These are phyloP conservation scores for Sipunculus nudus DNA, from an alignment of 2,888 invertebrate genomes.

Conservation along the genomic window DNA sequence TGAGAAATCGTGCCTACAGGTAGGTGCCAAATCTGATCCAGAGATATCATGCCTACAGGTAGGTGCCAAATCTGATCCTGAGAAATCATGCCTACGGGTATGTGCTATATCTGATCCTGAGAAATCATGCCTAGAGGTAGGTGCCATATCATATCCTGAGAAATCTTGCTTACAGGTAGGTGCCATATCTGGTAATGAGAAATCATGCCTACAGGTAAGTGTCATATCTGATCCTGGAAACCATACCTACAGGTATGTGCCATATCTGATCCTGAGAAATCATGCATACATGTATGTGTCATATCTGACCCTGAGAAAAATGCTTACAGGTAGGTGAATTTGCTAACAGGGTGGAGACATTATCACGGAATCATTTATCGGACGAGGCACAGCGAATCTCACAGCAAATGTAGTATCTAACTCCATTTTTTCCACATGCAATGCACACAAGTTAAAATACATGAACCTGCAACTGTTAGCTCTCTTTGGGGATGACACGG, in stretches of 20 bases:
- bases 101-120: constrained; percentile 16
- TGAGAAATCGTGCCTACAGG: constrained; percentile 56
- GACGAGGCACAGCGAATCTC: no score
- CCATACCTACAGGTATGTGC: constrained; percentile 51
- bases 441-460: no score
- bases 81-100: constrained; percentile 56
- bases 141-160: constrained; percentile 55
- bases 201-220: constrained; percentile 58
- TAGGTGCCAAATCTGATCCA: constrained; percentile 19
- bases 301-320: constrained; percentile 53
- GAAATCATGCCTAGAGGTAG: constrained; percentile 57
- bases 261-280: constrained; percentile 36
- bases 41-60: constrained; percentile 57
- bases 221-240: constrained; percentile 55
- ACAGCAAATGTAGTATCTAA: no score
- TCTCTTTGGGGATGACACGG: no score
- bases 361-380: no score
- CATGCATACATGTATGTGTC: constrained; percentile 59
- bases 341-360: constrained; percentile 40
- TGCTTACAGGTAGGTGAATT: constrained; percentile 49
- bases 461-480: no score
- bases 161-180: constrained; percentile 55
- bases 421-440: no score
- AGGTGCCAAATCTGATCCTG: constrained; percentile 56
- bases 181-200: constrained; percentile 26